These are phyloP conservation scores for Hestina assimilis DNA, from an alignment of 1,140 invertebrate species.

Conservation along the genomic window DNA sequence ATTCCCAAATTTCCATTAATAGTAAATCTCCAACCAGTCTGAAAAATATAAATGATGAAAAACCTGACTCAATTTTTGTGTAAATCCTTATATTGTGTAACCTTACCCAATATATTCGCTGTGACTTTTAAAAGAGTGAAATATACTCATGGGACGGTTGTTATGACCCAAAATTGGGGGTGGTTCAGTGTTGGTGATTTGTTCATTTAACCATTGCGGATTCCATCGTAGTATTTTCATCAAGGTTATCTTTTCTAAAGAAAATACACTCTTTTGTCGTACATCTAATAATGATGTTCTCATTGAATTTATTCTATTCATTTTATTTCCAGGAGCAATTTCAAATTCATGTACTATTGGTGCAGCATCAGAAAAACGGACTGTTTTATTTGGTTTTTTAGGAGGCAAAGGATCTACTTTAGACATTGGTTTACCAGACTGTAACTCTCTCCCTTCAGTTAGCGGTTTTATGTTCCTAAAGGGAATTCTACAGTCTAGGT, in stretches of 20 bases:
- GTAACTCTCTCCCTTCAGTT: slow-evolving; percentile 33
- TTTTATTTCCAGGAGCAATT: slow-evolving; percentile 63
- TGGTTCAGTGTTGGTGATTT: slow-evolving; percentile 47
- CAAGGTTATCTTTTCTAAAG: slow-evolving; percentile 56
- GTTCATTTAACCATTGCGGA: slow-evolving; percentile 62
- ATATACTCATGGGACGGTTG: slow-evolving; percentile 48
- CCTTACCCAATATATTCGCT: slow-evolving; percentile 64
- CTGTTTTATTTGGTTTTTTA: slow-evolving; percentile 42
- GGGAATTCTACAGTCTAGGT: not conserved
- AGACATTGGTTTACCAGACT: slow-evolving; percentile 22
- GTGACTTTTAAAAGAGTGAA: slow-evolving; percentile 53
- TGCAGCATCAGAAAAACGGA: slow-evolving; percentile 45
- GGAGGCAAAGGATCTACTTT: slow-evolving; percentile 44
- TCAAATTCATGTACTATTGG: slow-evolving; percentile 46
- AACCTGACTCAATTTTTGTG: not conserved
- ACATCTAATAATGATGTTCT: slow-evolving; percentile 49
- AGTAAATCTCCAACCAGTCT: slow-evolving; percentile 61
- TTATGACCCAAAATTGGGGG: slow-evolving; percentile 62
- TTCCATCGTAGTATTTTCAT: slow-evolving; percentile 67
- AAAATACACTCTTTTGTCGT: slow-evolving; percentile 45
- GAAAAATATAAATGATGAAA: slow-evolving; percentile 4
- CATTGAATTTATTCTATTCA: slow-evolving; percentile 55
- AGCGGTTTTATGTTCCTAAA: slow-evolving; percentile 40
- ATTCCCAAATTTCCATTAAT: slow-evolving; percentile 73
- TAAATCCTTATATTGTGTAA: not conserved